A percentile compares a stretch with the other conserved stretches of the same genome.
phyloP scores from a whole-genome alignment of 2,888 invertebrate genomes.

The Automeris io region DNA sequence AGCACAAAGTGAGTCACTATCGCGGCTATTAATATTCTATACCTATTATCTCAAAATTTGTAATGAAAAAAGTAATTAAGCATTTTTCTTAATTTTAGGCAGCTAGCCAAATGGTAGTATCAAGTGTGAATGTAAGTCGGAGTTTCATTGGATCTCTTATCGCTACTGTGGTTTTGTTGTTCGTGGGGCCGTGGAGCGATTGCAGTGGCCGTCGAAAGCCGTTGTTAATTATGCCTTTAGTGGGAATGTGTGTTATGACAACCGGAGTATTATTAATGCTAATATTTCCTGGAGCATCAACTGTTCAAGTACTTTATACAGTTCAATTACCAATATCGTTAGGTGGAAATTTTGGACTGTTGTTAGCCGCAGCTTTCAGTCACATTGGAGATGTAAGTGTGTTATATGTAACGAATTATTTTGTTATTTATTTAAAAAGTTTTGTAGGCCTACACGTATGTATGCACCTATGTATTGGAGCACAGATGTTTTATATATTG shows the following conservation, averaged over 20 bases:
- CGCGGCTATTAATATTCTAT: no score
- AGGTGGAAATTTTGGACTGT: conserved; percentile 81
- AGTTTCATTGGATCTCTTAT: conserved; percentile 71
- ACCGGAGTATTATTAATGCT: conserved; percentile 60
- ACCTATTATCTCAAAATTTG: no score
- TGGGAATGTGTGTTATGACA: conserved; percentile 73
- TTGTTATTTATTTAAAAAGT: no score
- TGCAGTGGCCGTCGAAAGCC: conserved; percentile 77
- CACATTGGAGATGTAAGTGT: conserved; percentile 86
- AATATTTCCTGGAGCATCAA: conserved; percentile 58
- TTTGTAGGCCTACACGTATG: no score
- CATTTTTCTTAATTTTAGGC: conserved; percentile 39
- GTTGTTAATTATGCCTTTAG: conserved; percentile 71
- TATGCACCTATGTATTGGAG: no score
- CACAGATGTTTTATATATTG: no score
- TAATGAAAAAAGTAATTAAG: background rate
- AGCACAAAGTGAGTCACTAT: no score
- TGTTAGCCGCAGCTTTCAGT: conserved; percentile 86
- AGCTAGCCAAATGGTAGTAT: conserved; percentile 76
- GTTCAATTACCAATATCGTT: conserved; percentile 81
- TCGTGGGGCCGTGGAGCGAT: conserved; percentile 80
- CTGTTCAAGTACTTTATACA: conserved; percentile 56
- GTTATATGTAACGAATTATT: no score
- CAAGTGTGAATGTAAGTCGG: conserved; percentile 81
- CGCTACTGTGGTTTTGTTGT: conserved; percentile 77